Base-by-base conservation (phyloP, 2,113 vertebrate genomes). In the Formicarius rufipectus region DNA sequence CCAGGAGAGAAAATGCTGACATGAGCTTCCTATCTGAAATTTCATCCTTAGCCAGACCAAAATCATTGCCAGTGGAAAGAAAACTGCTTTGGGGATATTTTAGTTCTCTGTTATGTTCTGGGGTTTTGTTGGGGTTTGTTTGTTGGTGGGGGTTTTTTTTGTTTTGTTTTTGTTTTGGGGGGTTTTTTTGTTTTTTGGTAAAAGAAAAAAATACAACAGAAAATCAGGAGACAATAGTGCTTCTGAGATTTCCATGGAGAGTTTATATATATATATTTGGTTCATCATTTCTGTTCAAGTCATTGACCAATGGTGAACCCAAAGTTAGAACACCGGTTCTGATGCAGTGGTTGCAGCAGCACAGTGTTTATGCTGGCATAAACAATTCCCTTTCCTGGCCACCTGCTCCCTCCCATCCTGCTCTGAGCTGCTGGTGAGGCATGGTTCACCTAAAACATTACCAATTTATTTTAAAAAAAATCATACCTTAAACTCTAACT, bases 311-410 rank as follows among this genome's bases (percentile, higher is more conserved):
- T 62, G 64, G 56, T 88, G 56, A 97, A 83, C 90, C 69, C 56
- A 33, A 31, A 90, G 37, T 17, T 75, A 63, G 80, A 50, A 78
- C 80, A 71, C 24, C 0, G 0, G 40, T 84, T 86, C 44, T 67
- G 60, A 30, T 52, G 68, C 42, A 9, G 67, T 21, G 62, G 15
- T 62, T 84, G 58, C 66, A 83, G 58, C 81, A 76, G 82, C 22
- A 6, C 81, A 35, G 39, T 94, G 78, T 90, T 95, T 90, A 9
- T 88, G 79, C 92, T 94, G 90, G 90, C 83, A 63, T 24, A 49
- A 90, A 55, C 72, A 86, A 47, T 73, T 92, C 79, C 39, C 33
- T 84, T 95, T 95, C 95, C 90, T 80, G 88, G 49, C 83, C 90
- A 92, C 86, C 90, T 97, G 86, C 59, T 95, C 42, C 28, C 27